phyloP scores from a whole-genome alignment of 2,888 invertebrate species.

The Xestia rhomboidea region DNA sequence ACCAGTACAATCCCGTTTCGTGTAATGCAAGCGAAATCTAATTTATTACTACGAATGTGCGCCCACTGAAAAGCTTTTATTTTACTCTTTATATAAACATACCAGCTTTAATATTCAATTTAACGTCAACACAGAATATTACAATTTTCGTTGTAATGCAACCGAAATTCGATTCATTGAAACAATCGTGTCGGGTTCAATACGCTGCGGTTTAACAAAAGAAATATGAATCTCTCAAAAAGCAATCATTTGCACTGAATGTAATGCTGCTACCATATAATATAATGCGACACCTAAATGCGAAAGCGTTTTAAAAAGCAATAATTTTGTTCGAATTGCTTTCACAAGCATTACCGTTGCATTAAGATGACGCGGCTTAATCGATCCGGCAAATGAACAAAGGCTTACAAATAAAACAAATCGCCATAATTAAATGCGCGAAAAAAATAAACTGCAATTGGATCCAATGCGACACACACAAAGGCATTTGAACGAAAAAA shows the following conservation, averaged over 20 bases:
- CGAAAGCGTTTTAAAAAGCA: slow-evolving; percentile 16
- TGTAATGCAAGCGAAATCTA: slow-evolving; percentile 50
- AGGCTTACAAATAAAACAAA: slow-evolving; percentile 47
- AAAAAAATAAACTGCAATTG: slow-evolving; percentile 48
- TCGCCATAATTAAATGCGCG: slow-evolving; percentile 39
- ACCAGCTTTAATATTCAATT: slow-evolving; percentile 47
- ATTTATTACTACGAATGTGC: slow-evolving; percentile 49
- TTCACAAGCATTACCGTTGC: background rate
- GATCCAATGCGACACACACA: slow-evolving; percentile 46
- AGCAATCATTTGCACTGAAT: slow-evolving; percentile 49
- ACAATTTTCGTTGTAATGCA: slow-evolving; percentile 46
- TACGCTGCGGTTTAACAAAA: slow-evolving; percentile 41
- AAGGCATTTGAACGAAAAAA: slow-evolving; percentile 43
- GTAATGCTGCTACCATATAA: slow-evolving; percentile 20
- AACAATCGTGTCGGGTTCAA: slow-evolving; percentile 31
- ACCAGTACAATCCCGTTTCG: slow-evolving; percentile 28
- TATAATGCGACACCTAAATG: slow-evolving; percentile 5
- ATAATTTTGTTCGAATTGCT: slow-evolving; percentile 21
- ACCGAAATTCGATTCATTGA: slow-evolving; percentile 49
- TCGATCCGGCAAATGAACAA: slow-evolving; percentile 34
- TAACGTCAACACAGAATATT: slow-evolving; percentile 24
- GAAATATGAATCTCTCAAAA: slow-evolving; percentile 37
- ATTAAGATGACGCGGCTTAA: slow-evolving; percentile 18
- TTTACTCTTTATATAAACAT: slow-evolving; percentile 45
- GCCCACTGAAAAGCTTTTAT: slow-evolving; percentile 34